Percentiles rank a stretch among this genome's conserved stretches.
These are phyloP conservation scores for Cataglyphis albicans DNA, from an alignment of 2,888 invertebrate genomes.

Conservation along the genomic window DNA sequence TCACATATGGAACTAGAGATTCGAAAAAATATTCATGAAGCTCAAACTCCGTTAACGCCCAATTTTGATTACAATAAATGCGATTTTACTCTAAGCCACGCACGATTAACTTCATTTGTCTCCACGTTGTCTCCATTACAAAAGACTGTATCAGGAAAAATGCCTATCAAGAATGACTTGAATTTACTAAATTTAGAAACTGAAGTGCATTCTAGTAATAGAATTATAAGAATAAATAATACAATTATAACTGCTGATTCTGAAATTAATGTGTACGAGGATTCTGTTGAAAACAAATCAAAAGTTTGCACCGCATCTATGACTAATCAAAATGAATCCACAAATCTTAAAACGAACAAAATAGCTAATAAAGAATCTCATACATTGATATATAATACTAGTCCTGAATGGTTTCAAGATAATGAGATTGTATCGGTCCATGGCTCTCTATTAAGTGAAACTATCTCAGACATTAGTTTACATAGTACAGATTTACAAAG, in stretches of 20 bases:
- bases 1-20: conserved; percentile 66
- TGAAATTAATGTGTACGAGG: conserved; percentile 36
- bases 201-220: background rate
- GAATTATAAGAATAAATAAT: conserved; percentile 6
- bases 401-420: conserved; percentile 65
- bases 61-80: conserved; percentile 60
- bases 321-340: conserved; percentile 30
- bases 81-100: background rate
- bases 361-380: conserved; percentile 1
- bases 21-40: conserved; percentile 49
- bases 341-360: conserved; percentile 1
- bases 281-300: conserved; percentile 36
- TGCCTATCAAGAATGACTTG: conserved; percentile 7
- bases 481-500: conserved; percentile 47
- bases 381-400: conserved; percentile 11
- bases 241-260: conserved; percentile 11
- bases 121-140: conserved; percentile 22
- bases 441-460: conserved; percentile 66
- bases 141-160: background rate
- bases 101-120: background rate
- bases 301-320: conserved; percentile 26
- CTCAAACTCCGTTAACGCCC: conserved; percentile 66
- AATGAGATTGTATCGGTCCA: conserved; percentile 63
- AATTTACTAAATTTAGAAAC: conserved; percentile 22
- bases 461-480: conserved; percentile 57